Evolutionary conservation across 2,113 vertebrate genomes (phyloP), one percentile per base, ranked within the genome.

Genomic region (Xenopus laevis): DNA sequence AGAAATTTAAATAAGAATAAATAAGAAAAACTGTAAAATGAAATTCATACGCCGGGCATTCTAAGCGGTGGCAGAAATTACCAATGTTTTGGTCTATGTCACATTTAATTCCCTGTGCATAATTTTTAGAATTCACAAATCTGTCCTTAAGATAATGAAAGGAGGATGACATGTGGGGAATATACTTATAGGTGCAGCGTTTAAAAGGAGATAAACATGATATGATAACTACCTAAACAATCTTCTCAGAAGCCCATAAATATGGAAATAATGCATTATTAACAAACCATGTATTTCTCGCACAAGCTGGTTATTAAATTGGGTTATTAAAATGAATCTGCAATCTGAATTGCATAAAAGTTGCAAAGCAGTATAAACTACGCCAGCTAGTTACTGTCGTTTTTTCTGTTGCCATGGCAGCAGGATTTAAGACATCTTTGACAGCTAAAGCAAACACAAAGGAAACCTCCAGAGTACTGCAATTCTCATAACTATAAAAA

Each of bases 361-460:
- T 18, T 44, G 46, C 61, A 52, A 69, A 69, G 57, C 58, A 21
- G 45, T 64, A 69, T 63, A 61, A 58, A 68, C 74, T 77, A 64
- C 64, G 74, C 66, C 66, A 77, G 70, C 47, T 77, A 63, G 74
- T 77, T 70, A 77, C 74, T 63, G 74, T 70, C 70, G 23, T 64
- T 70, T 77, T 69, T 76, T 77, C 74, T 13, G 74, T 77, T 64
- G 44, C 74, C 50, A 77, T 70, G 44, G 74, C 66, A 77, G 70
- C 74, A 70, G 50, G 74, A 70, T 77, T 77, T 77, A 77, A 77
- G 74, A 77, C 67, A 70, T 77, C 59, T 63, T 58, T 70, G 74
- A 70, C 74, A 70, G 74, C 62, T 64, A 77, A 70, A 77, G 18
- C 59, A 70, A 77, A 64, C 74, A 77, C 74, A 77, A 77, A 77